Conservation (phyloP, 1,140 invertebrate genomes). For the Heliconius melpomene region DNA sequence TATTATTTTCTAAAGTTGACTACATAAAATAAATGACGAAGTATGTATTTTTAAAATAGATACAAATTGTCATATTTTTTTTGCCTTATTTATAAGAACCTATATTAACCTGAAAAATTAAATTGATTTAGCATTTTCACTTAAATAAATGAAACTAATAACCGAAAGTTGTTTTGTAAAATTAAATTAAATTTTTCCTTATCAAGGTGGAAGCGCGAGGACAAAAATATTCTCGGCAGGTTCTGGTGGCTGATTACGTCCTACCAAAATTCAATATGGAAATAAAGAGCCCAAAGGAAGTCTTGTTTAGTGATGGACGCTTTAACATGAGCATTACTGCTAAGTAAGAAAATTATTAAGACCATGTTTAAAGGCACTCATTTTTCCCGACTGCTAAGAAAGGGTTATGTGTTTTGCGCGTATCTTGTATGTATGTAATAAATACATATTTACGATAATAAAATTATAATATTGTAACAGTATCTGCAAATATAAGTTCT, state of each 20-base stretch:
- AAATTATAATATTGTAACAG: no score
- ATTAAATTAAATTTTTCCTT: background rate
- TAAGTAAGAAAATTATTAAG: slow-evolving; percentile 83
- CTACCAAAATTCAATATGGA: slow-evolving; percentile 95
- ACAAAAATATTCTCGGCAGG: slow-evolving; percentile 86
- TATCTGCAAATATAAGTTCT: background rate
- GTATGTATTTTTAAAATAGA: background rate
- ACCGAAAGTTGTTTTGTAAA: background rate
- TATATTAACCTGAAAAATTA: no score
- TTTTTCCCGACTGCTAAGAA: no score
- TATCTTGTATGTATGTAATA: no score
- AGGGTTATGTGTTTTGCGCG: no score
- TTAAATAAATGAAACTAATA: background rate
- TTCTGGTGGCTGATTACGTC: slow-evolving; percentile 95
- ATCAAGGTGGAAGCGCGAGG: slow-evolving; percentile 77
- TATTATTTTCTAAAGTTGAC: background rate
- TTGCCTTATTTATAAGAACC: no score
- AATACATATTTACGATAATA: no score
- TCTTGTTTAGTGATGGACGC: slow-evolving; percentile 89
- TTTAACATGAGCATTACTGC: slow-evolving; percentile 90
- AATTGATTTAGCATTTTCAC: no score
- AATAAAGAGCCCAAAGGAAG: slow-evolving; percentile 89
- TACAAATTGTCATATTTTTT: no score
- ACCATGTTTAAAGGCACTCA: background rate
- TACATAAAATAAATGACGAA: background rate